Conservation (phyloP, 2,888 invertebrate genomes). For the Lottia gigantea region DNA sequence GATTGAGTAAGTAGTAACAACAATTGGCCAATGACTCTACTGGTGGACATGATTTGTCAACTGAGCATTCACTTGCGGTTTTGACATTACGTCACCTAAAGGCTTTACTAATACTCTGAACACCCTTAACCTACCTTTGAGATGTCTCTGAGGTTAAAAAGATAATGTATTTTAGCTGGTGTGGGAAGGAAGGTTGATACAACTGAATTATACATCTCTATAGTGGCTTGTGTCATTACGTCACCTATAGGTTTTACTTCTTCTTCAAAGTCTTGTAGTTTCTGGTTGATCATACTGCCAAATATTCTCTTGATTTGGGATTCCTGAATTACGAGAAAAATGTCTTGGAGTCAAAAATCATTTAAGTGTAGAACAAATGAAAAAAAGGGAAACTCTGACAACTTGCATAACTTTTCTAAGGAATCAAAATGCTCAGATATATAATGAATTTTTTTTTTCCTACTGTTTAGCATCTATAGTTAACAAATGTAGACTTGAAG, state of each 20-base stretch:
- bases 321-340: conserved; percentile 50
- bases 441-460: no score
- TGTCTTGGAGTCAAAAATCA: not conserved
- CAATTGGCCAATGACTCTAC: not conserved
- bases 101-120: no score
- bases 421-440: no score
- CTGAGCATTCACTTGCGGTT: no score
- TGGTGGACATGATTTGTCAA: not conserved
- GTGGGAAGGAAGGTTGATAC: conserved; percentile 67
- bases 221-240: conserved; percentile 69
- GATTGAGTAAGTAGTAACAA: no score
- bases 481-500: no score
- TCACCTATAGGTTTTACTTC: conserved; percentile 76
- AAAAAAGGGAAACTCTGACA: no score
- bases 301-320: conserved; percentile 76
- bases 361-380: no score
- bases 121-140: conserved; percentile 75
- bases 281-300: conserved; percentile 85
- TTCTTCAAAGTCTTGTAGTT: conserved; percentile 80
- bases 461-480: no score
- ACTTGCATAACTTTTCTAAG: no score
- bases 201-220: conserved; percentile 67
- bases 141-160: conserved; percentile 75
- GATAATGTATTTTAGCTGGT: conserved; percentile 69
- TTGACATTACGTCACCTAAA: no score